Conservation (phyloP, 2,797 vertebrate genomes). For the Tauraco hartlaubi region DNA sequence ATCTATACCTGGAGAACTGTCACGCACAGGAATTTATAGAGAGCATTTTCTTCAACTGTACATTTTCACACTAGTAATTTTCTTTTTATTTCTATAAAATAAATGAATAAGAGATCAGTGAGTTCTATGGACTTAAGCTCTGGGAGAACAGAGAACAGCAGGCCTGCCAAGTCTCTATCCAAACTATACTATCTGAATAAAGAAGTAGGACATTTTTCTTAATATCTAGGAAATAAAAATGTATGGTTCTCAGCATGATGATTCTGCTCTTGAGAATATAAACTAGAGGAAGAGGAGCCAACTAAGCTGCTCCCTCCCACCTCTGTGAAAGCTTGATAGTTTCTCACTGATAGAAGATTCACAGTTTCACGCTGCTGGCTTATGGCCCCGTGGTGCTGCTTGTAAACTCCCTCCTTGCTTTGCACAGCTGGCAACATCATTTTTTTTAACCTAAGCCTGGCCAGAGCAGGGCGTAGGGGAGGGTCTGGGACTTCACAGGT, state of each 20-base stretch:
- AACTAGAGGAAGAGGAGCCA: not conserved
- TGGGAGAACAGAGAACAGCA: not conserved
- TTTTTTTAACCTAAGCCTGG: not conserved
- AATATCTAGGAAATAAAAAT: slow-evolving; percentile 43
- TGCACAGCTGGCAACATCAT: not conserved
- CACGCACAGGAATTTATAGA: not conserved
- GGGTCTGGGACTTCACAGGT: not conserved
- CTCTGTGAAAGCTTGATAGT: not conserved
- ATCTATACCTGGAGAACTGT: not conserved
- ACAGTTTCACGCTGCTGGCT: not conserved
- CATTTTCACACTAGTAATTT: not conserved
- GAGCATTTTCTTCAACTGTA: not conserved
- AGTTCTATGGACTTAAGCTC: not conserved
- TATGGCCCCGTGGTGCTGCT: not conserved
- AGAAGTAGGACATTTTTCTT: slow-evolving; percentile 31
- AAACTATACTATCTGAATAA: not conserved
- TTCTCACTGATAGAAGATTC: not conserved
- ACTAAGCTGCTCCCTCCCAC: not conserved
- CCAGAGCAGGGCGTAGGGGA: not conserved
- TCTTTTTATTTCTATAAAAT: slow-evolving; percentile 33
- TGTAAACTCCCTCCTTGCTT: not conserved
- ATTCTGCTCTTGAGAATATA: slow-evolving; percentile 16
- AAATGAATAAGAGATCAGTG: not conserved
- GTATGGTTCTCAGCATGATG: not conserved
- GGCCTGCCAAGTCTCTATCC: slow-evolving; percentile 1